phyloP scores from a whole-genome alignment of 2,113 vertebrate genomes.

The Lipophrys pholis region DNA sequence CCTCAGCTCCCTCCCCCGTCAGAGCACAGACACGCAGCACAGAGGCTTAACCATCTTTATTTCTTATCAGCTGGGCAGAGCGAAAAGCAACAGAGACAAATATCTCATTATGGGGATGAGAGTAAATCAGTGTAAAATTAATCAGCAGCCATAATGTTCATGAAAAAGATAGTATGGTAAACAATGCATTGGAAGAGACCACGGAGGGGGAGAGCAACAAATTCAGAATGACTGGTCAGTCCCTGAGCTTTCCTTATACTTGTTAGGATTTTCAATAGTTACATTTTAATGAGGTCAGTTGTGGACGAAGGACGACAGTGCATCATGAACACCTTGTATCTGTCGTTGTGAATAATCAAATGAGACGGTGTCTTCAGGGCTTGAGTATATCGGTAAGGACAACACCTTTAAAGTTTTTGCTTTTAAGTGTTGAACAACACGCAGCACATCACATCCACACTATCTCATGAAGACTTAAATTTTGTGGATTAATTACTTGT shows the following conservation, averaged over 20 bases:
- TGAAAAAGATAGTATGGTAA: slow-evolving; percentile 2
- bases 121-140: slow-evolving; percentile 49
- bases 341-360: slow-evolving; percentile 21
- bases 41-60: slow-evolving; percentile 40
- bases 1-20: not conserved
- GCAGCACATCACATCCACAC: too few species aligned
- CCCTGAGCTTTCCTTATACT: slow-evolving; percentile 16
- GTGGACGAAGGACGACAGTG: slow-evolving; percentile 16
- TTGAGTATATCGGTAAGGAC: not conserved
- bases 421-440: too few species aligned
- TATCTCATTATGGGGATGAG: slow-evolving; percentile 55
- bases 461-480: not conserved
- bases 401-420: not conserved
- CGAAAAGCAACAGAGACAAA: slow-evolving; percentile 52
- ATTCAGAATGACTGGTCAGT: slow-evolving; percentile 14
- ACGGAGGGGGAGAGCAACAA: slow-evolving; percentile 11
- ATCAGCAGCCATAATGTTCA: slow-evolving; percentile 35
- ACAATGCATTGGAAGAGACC: slow-evolving; percentile 29
- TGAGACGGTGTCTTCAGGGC: not conserved
- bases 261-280: slow-evolving; percentile 5
- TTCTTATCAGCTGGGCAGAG: slow-evolving; percentile 45
- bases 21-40: slow-evolving; percentile 14
- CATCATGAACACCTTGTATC: slow-evolving; percentile 12
- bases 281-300: slow-evolving; percentile 24
- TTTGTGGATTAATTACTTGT: not conserved